Conservation (phyloP, 2,113 vertebrate genomes). For the Puma concolor region DNA sequence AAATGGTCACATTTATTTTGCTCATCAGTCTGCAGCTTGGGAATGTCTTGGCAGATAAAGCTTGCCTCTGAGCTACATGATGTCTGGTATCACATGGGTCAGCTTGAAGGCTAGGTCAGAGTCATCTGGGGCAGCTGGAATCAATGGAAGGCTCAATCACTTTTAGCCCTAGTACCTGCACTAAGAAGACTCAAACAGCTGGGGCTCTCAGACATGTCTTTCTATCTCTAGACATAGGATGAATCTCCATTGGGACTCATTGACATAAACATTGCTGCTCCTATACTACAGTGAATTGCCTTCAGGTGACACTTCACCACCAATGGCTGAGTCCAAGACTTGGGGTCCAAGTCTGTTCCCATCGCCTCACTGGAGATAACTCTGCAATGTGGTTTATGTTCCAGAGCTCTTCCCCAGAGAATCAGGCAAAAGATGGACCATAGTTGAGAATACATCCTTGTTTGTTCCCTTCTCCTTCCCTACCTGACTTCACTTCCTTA, state of each 20-base stretch:
- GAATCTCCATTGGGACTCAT: not conserved
- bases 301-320: not conserved
- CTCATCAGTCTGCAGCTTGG: not conserved
- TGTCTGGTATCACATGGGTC: not conserved
- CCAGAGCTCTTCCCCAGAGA: no score
- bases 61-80: not conserved
- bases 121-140: not conserved
- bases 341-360: not conserved
- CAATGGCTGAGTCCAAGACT: not conserved
- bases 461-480: not conserved
- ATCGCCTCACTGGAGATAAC: not conserved
- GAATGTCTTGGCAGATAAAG: not conserved
- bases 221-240: not conserved
- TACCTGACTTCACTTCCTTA: not conserved
- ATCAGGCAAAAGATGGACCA: not conserved
- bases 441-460: not conserved
- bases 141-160: not conserved
- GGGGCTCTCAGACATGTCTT: not conserved
- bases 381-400: not conserved
- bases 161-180: not conserved
- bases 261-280: not conserved
- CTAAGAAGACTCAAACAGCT: not conserved
- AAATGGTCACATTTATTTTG: not conserved
- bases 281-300: not conserved
- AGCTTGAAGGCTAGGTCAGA: not conserved